Evolutionary conservation across 1,140 invertebrate species (phyloP), one percentile per base, ranked within the genome.

Genomic region (Zeugodacus cucurbitae): DNA sequence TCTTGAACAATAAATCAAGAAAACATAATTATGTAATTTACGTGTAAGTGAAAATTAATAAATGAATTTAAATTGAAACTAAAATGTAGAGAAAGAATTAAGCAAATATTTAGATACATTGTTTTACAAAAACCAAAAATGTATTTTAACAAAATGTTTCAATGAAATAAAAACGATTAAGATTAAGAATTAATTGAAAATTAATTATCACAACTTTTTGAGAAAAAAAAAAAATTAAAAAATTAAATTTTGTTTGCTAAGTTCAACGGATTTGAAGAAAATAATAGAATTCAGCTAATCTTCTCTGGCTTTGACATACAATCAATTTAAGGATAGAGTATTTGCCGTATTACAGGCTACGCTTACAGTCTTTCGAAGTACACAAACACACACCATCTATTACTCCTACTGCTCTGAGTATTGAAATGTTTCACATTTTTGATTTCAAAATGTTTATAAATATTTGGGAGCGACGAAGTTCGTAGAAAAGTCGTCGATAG

Each of bases 21-120:
- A 62, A 26, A 58, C 34, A 26, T 70, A 67, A 87, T 44, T 54
- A 34, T 67, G 26, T 70, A 67, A 87, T 44, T 54, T 44, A 87
- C 70, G 7, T 64, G 29, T 44, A 54, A 70, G 44, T 32, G 41
- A 22, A 64, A 87, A 48, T 32, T 22, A 88, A 70, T 86, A 86
- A 54, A 67, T 67, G 32, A 82, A 85, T 86, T 37, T 41, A 86
- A 64, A 85, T 34, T 41, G 6, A 87, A 58, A 88, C 29, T 58
- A 85, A 85, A 41, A 88, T 41, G 44, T 86, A 86, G 44, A 37
- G 44, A 22, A 34, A 86, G 34, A 85, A 48, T 22, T 86, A 86
- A 86, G 70, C 34, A 88, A 88, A 88, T 54, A 48, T 62, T 87
- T 37, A 62, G 32, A 64, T 74, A 74, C 67, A 74, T 74, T 3